Percentiles rank a stretch among this genome's conserved stretches.
Conservation (phyloP, 2,888 invertebrate genomes). For the Coenonympha glycerion region DNA sequence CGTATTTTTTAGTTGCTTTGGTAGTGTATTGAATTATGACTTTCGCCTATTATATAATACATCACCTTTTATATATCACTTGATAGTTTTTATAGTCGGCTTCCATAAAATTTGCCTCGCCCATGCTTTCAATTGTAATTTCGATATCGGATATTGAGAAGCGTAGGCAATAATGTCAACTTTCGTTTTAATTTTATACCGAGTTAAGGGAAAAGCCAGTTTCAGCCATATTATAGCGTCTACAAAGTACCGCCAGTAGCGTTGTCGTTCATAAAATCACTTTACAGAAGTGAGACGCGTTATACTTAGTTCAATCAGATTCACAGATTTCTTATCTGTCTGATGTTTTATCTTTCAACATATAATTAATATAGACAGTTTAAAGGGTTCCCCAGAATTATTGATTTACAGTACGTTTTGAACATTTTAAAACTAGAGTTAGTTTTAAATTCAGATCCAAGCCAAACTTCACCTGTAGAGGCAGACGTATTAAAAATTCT, state of each 20-base stretch:
- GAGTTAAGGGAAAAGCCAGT: neutral
- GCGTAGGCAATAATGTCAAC: neutral
- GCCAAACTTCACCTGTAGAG: constrained; percentile 1
- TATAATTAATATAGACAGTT: no score
- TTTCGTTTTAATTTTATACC: neutral
- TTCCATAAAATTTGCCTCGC: neutral
- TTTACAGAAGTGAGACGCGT: no score
- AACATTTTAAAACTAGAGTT: neutral
- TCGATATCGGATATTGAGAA: neutral
- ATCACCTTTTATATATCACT: neutral
- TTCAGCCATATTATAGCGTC: neutral
- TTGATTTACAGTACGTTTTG: neutral
- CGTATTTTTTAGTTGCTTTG: no score
- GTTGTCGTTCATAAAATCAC: no score
- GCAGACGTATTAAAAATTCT: constrained; percentile 9
- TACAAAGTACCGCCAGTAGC: no score
- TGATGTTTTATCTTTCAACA: no score
- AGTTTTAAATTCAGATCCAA: neutral
- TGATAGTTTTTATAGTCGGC: neutral
- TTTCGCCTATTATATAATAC: neutral
- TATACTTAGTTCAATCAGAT: no score
- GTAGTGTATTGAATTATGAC: neutral
- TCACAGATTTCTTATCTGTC: no score
- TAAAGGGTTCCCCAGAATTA: no score
- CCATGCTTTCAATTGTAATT: neutral